Percentiles rank a stretch among this genome's conserved stretches.
These are phyloP conservation scores for Pyrochroa serraticornis DNA, from an alignment of 2,888 invertebrate species.

Conservation along the genomic window DNA sequence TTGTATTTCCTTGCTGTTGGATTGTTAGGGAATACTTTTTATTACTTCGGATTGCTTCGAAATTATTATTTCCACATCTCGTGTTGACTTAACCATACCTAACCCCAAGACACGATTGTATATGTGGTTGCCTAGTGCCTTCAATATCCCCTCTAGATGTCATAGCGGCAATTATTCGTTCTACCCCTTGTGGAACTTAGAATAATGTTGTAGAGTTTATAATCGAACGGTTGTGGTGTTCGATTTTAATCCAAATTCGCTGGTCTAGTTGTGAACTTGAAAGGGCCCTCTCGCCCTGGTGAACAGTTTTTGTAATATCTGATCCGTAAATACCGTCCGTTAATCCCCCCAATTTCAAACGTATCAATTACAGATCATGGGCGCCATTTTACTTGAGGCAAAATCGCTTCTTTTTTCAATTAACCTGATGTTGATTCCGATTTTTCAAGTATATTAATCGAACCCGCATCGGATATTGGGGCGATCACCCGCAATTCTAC, in stretches of 20 bases:
- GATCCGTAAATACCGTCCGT: slow-evolving; percentile 27
- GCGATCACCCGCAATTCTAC: slow-evolving; percentile 39
- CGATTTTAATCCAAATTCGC: not conserved
- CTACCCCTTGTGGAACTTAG: too few species aligned
- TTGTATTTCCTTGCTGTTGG: too few species aligned
- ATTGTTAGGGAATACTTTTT: too few species aligned
- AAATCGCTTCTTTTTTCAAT: slow-evolving; percentile 27
- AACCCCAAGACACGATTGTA: too few species aligned
- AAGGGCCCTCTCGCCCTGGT: slow-evolving; percentile 8
- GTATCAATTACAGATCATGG: slow-evolving; percentile 30
- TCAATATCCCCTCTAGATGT: too few species aligned
- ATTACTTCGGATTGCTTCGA: too few species aligned
- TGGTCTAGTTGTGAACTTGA: slow-evolving; percentile 4
- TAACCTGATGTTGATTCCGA: slow-evolving; percentile 27
- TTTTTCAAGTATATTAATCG: slow-evolving; percentile 37
- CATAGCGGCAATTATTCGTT: too few species aligned
- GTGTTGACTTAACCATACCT: too few species aligned
- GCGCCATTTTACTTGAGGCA: slow-evolving; percentile 30
- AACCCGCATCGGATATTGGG: slow-evolving; percentile 34
- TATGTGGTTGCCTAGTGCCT: too few species aligned
- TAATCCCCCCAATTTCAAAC: slow-evolving; percentile 25
- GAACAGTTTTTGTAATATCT: slow-evolving; percentile 22
- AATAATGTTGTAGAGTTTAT: too few species aligned
- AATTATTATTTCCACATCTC: too few species aligned
- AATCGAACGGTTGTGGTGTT: too few species aligned